Conservation (phyloP, 37 sponge, comb jelly and placozoan genomes). For the Halisarca cf. caerulea region DNA sequence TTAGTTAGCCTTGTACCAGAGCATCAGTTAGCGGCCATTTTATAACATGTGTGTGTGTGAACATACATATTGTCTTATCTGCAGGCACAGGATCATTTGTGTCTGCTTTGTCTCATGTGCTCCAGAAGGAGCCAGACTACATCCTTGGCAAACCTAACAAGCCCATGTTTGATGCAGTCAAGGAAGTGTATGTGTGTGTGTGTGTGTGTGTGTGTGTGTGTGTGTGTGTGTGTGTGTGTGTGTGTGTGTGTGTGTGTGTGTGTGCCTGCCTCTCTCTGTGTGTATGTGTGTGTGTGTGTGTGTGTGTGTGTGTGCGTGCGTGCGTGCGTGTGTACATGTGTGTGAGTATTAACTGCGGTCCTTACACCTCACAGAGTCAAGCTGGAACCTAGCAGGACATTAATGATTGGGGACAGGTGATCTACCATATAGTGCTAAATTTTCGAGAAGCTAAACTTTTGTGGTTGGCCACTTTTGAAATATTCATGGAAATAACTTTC, state of each 20-base stretch:
- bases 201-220: neutral
- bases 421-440: too few relatives aligned
- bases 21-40: too few relatives aligned
- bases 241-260: too few relatives aligned
- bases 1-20: too few relatives aligned
- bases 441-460: too few relatives aligned
- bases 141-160: constrained; percentile 79
- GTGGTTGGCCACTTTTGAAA: too few relatives aligned
- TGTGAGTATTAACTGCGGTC: constrained; percentile 11
- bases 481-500: too few relatives aligned
- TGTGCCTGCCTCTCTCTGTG: too few relatives aligned
- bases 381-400: constrained; percentile 65
- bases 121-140: constrained; percentile 60
- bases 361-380: too few relatives aligned
- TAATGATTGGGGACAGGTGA: constrained; percentile 86
- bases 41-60: too few relatives aligned
- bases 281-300: neutral
- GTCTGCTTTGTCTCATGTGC: constrained; percentile 39
- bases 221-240: neutral
- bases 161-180: constrained; percentile 75
- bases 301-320: constrained; percentile 38
- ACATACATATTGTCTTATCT: neutral
- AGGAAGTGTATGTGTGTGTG: constrained; percentile 14
- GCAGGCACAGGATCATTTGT: constrained; percentile 82
- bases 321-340: too few relatives aligned